Evolutionary conservation across 64 coral and sea anemone species (phyloP).

Genomic region (Stichodactyla helianthus): DNA sequence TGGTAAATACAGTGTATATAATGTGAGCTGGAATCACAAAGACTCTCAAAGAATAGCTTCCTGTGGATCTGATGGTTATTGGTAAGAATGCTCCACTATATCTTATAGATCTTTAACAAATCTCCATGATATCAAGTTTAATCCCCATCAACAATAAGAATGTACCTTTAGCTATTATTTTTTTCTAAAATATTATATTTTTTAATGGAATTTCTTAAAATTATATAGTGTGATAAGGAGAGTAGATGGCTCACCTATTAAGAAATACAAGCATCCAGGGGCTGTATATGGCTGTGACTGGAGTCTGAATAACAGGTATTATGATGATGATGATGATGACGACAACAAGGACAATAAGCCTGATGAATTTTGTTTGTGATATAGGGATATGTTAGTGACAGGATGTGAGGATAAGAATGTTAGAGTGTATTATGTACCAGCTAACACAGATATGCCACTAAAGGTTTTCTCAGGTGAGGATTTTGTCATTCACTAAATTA

Average conservation of each 20-base stretch:
- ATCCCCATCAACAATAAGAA: no score
- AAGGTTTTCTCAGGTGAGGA: constrained; percentile 78
- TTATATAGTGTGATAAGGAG: constrained; percentile 72
- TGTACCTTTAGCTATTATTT: no score
- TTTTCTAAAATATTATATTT: neutral
- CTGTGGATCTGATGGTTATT: constrained; percentile 68
- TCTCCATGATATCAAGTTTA: no score
- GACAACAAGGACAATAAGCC: neutral
- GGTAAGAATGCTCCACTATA: constrained; percentile 25
- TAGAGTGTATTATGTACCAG: constrained; percentile 85
- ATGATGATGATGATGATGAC: neutral
- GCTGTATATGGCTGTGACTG: constrained; percentile 97
- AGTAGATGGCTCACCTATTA: constrained; percentile 79
- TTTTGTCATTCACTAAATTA: neutral
- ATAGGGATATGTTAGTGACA: constrained; percentile 93
- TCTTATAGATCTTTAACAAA: no score
- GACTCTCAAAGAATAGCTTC: constrained; percentile 85
- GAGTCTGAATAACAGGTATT: constrained; percentile 97
- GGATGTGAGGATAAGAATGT: constrained; percentile 95
- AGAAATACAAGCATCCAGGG: constrained; percentile 88
- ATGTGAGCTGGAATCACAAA: constrained; percentile 98
- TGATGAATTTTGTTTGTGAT: neutral
- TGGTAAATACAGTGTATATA: constrained; percentile 82
- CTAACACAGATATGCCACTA: constrained; percentile 77
- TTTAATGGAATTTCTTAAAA: neutral